Percentiles rank a stretch among this genome's conserved stretches.
Evolutionary conservation across 2,797 vertebrate genomes (phyloP).

Genomic region (Cuniculus paca): DNA sequence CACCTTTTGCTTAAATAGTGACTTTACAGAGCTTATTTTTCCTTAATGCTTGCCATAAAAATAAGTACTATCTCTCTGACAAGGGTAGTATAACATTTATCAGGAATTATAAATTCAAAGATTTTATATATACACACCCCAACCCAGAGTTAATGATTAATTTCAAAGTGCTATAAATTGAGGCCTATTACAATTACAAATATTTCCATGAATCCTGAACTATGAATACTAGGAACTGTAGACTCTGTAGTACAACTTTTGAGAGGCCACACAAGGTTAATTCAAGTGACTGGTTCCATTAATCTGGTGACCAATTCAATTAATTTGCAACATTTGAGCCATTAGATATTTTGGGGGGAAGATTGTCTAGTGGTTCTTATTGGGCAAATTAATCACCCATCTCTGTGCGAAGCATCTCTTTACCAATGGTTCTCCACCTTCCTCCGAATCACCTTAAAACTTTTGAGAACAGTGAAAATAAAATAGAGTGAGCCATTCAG

Average conservation of each 20-base stretch:
- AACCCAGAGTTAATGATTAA: constrained; percentile 5
- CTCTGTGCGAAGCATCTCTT: not conserved
- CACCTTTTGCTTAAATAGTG: constrained; percentile 29
- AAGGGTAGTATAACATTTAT: not conserved
- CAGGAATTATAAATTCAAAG: constrained; percentile 6
- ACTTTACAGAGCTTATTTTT: not conserved
- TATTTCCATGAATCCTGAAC: not conserved
- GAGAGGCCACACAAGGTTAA: not conserved
- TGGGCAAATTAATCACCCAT: not conserved
- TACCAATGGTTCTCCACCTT: not conserved
- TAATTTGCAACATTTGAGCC: not conserved
- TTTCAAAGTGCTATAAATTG: not conserved
- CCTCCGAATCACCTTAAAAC: not conserved
- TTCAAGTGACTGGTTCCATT: not conserved
- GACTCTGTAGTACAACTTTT: not conserved
- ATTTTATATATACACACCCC: not conserved
- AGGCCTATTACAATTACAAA: not conserved
- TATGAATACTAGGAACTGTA: not conserved
- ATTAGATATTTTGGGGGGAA: not conserved
- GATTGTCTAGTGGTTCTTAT: rapidly evolving
- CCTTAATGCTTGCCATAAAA: constrained; percentile 4
- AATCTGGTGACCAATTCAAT: not conserved
- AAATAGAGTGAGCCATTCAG: not conserved
- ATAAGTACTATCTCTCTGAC: not conserved
- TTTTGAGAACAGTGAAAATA: not conserved